phyloP scores from a whole-genome alignment of 1,140 invertebrate species.

The Nomia melanderi region DNA sequence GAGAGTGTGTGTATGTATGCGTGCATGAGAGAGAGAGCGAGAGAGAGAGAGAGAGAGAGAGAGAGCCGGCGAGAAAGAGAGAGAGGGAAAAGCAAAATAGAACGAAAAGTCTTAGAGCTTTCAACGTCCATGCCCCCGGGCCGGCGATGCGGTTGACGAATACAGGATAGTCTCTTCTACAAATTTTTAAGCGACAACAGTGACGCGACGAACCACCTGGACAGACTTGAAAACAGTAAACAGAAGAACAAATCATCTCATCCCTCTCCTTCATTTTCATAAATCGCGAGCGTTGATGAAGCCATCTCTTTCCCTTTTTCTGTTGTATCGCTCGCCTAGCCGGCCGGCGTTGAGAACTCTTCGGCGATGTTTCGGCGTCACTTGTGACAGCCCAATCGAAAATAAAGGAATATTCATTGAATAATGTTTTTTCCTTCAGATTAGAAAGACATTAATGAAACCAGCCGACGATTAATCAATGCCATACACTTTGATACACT shows the following conservation, averaged over 20 bases:
- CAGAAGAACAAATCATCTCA: not conserved
- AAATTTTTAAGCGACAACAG: constrained; percentile 15
- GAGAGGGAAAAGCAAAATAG: not conserved
- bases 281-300: constrained; percentile 1
- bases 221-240: constrained; percentile 17
- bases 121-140: constrained; percentile 73
- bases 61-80: constrained; percentile 6
- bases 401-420: constrained; percentile 24
- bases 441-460: constrained; percentile 26
- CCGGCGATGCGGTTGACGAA: constrained; percentile 70
- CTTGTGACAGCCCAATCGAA: constrained; percentile 41
- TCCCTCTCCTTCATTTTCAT: constrained; percentile 27
- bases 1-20: constrained; percentile 34
- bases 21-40: constrained; percentile 31
- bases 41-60: constrained; percentile 47
- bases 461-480: constrained; percentile 46
- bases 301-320: too few species aligned
- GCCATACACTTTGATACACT: constrained; percentile 31
- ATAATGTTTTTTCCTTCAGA: constrained; percentile 26
- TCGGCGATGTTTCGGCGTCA: constrained; percentile 34
- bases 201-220: constrained; percentile 18
- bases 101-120: constrained; percentile 58
- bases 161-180: constrained; percentile 37
- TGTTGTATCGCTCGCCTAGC: constrained; percentile 74
- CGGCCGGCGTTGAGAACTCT: constrained; percentile 71